Percentiles rank a stretch among this genome's conserved stretches.
These are phyloP conservation scores for Cichladusa arquata DNA, from an alignment of 2,113 vertebrate species.

Conservation along the genomic window DNA sequence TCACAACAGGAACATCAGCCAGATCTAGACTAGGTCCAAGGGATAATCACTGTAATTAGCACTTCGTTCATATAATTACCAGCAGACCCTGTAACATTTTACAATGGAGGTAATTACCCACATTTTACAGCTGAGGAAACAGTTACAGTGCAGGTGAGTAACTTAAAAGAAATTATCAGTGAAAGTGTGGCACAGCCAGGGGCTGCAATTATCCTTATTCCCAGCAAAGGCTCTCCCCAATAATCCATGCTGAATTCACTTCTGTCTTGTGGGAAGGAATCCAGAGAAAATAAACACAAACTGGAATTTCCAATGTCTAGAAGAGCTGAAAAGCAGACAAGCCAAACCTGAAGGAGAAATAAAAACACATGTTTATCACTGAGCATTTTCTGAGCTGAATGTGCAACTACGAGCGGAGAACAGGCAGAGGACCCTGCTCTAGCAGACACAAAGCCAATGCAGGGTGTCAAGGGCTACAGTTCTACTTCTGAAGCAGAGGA, in stretches of 20 bases:
- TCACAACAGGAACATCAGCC: conserved; percentile 40
- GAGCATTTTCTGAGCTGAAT: neutral
- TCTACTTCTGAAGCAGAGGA: neutral
- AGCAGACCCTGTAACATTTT: conserved; percentile 62
- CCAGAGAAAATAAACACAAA: conserved; percentile 55
- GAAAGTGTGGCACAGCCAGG: conserved; percentile 39
- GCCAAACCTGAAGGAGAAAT: conserved; percentile 60
- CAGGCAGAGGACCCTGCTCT: neutral
- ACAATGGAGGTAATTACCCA: conserved; percentile 63
- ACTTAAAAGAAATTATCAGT: conserved; percentile 55
- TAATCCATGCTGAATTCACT: conserved; percentile 52
- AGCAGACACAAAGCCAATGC: neutral
- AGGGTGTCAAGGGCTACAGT: neutral
- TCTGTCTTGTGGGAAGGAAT: conserved; percentile 45
- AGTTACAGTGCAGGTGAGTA: conserved; percentile 57
- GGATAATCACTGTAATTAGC: conserved; percentile 64
- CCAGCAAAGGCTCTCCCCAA: conserved; percentile 54
- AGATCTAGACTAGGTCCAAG: conserved; percentile 48
- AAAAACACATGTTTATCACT: conserved; percentile 41
- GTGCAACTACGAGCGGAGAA: neutral
- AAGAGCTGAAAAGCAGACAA: conserved; percentile 58
- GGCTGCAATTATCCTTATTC: conserved; percentile 53
- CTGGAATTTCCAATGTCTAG: conserved; percentile 43
- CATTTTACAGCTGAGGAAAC: conserved; percentile 63
- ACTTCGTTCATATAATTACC: conserved; percentile 55